These are phyloP conservation scores for Opisthocomus hoazin DNA, from an alignment of 2,113 vertebrate species.

Conservation along the genomic window DNA sequence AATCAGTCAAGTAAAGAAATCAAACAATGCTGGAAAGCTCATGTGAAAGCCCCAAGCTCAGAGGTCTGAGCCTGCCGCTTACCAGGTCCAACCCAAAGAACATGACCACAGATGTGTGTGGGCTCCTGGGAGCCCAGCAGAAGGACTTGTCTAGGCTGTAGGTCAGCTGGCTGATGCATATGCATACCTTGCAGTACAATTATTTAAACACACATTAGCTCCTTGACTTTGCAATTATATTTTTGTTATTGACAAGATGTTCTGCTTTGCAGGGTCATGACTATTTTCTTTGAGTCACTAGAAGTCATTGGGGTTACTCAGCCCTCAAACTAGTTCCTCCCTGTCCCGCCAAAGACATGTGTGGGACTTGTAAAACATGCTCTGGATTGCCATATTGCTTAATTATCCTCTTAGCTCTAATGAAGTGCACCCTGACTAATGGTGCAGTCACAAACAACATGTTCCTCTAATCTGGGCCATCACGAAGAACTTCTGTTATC, in stretches of 20 bases:
- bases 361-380: constrained; percentile 43
- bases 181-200: neutral
- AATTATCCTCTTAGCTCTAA: constrained; percentile 58
- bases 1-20: neutral
- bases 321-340: neutral
- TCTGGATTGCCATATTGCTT: constrained; percentile 40
- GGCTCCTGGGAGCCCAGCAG: neutral
- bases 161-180: neutral
- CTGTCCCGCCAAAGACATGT: neutral
- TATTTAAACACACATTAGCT: neutral
- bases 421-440: constrained; percentile 56
- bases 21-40: neutral
- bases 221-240: constrained; percentile 1
- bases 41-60: neutral
- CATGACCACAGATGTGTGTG: rapidly evolving
- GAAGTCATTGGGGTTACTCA: constrained; percentile 28
- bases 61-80: neutral
- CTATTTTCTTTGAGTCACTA: constrained; percentile 30
- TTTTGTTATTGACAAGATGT: constrained; percentile 19
- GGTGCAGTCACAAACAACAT: constrained; percentile 46
- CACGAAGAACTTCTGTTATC: constrained; percentile 41
- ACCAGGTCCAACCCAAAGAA: neutral
- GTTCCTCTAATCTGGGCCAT: constrained; percentile 27
- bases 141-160: neutral
- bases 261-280: neutral